Base-by-base conservation (phyloP, 2,113 vertebrate species). In the Microtus ochrogaster region DNA sequence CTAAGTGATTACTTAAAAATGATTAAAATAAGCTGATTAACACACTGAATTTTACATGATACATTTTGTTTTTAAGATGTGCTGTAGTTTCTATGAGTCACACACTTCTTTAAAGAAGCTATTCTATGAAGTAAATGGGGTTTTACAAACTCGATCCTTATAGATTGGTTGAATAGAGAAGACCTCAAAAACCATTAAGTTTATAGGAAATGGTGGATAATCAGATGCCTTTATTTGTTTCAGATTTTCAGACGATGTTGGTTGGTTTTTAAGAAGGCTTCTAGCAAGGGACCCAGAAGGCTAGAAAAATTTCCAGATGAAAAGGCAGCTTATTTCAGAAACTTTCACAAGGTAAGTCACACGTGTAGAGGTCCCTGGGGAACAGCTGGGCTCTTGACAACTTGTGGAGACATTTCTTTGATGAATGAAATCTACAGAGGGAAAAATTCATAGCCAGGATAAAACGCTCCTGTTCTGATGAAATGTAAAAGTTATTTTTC, bases 231-330 rank as follows among this genome's bases (percentile, higher is more conserved):
- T 79, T 52, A 84, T 98, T 98, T 98, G 22, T 98, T 98, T 94
- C 98, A 99, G 99, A 99, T 99, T 98, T 99, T 99, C 98, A 99
- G 99, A 85, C 98, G 99, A 96, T 99, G 99, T 97, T 99, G 99
- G 99, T 97, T 99, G 96, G 99, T 99, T 97, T 99, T 99, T 98
- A 99, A 99, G 98, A 99, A 99, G 95, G 99, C 99, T 44, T 99
- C 99, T 66, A 99, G 99, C 98, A 99, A 99, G 99, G 99, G 99
- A 91, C 99, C 99, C 21, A 98, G 99, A 86, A 99, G 99, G 92
- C 98, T 99, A 97, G 99, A 99, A 98, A 99, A 99, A 98, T 99
- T 99, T 98, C 99, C 99, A n/a, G 99, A 99, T 97, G 99, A 99
- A 97, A 99, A 99, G 97, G 99, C 99, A 90, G 99, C 99, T 0